Conservation (phyloP, 2,113 vertebrate genomes). For the Odocoileus hemionus region DNA sequence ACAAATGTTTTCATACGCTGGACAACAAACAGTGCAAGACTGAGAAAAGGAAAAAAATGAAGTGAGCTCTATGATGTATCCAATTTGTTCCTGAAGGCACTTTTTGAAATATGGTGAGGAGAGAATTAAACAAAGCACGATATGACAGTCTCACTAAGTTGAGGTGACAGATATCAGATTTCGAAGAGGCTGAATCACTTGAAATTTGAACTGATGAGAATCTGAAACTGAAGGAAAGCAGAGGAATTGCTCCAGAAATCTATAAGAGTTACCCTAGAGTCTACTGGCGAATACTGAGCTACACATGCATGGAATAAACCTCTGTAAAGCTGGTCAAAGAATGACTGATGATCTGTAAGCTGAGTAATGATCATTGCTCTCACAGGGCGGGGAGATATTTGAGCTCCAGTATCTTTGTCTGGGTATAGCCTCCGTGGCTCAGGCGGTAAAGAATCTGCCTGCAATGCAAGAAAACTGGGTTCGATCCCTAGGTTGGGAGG, state of each 20-base stretch:
- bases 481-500: accelerated
- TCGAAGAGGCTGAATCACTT: not conserved
- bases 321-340: not conserved
- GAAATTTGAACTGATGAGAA: not conserved
- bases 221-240: not conserved
- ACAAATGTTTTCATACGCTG: not conserved
- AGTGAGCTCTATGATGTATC: not conserved
- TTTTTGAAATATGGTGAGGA: not conserved
- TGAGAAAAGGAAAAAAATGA: not conserved
- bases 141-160: not conserved
- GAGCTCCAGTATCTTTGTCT: not conserved
- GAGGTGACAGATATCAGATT: not conserved
- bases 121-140: not conserved
- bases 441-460: not conserved
- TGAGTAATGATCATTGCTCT: not conserved
- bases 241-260: not conserved
- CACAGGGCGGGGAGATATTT: not conserved
- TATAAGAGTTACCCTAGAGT: not conserved
- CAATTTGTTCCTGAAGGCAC: not conserved
- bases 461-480: not conserved
- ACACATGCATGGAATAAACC: not conserved
- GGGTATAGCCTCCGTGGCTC: not conserved
- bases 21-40: not conserved
- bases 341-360: not conserved
- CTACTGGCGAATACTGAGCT: not conserved